A percentile compares a stretch with the other conserved stretches of the same genome.
These are phyloP conservation scores for Varroa destructor DNA, from an alignment of 1,140 invertebrate genomes.

Conservation along the genomic window DNA sequence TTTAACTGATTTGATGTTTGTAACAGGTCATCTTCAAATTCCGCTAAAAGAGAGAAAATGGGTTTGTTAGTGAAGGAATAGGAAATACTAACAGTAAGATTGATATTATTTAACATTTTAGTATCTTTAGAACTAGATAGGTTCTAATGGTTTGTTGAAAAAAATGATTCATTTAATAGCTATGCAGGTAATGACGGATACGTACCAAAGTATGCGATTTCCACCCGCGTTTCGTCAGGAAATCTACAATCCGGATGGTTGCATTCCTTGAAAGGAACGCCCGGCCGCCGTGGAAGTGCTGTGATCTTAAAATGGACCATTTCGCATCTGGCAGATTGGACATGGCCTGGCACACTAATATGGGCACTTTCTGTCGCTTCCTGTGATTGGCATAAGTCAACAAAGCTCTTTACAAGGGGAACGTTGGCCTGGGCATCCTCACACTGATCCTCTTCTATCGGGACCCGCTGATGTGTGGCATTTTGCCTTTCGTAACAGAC, in stretches of 20 bases:
- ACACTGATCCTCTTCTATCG: conserved; percentile 6
- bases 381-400: not conserved
- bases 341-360: too few relatives aligned
- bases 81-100: not conserved
- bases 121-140: too few relatives aligned
- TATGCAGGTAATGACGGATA: not conserved
- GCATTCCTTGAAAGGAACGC: conserved; percentile 19
- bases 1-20: conserved; percentile 13
- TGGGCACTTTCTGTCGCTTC: not conserved
- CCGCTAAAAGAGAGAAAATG: not conserved
- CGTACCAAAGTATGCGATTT: conserved; percentile 14
- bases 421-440: not conserved
- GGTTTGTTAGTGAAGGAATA: not conserved
- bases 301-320: conserved; percentile 12
- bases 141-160: too few relatives aligned
- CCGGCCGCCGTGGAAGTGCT: conserved; percentile 3
- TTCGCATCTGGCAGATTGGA: not conserved
- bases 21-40: conserved; percentile 7
- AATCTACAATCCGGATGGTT: not conserved
- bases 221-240: conserved; percentile 20
- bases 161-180: too few relatives aligned
- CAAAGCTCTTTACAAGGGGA: not conserved
- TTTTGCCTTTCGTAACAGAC: conserved; percentile 21
- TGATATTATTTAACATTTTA: too few relatives aligned
- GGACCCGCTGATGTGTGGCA: conserved; percentile 12